These are phyloP conservation scores for Stomatorhinus walkeri DNA, from an alignment of 2,797 vertebrate genomes.

Conservation along the genomic window DNA sequence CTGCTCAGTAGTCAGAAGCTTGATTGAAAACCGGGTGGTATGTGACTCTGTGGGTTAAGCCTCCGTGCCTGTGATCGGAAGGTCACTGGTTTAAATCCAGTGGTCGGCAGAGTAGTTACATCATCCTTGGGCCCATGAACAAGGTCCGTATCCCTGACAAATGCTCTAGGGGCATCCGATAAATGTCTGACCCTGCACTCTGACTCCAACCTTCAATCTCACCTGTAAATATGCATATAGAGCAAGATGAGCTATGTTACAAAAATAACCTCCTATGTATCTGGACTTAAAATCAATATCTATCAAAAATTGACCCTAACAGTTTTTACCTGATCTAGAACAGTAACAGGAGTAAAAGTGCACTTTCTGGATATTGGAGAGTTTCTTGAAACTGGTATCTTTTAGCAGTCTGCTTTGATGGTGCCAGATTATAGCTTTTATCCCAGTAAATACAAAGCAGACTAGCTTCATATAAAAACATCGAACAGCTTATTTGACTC, in stretches of 20 bases:
- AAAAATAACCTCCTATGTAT: not conserved
- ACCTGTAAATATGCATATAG: not conserved
- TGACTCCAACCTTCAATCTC: not conserved
- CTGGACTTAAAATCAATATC: not conserved
- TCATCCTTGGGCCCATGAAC: not conserved
- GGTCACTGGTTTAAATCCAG: not conserved
- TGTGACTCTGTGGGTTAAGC: not conserved
- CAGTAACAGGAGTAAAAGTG: not conserved
- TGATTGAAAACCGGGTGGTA: not conserved
- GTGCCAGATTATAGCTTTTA: not conserved
- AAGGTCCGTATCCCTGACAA: not conserved
- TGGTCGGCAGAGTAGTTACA: not conserved
- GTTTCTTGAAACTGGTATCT: not conserved
- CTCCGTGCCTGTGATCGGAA: not conserved
- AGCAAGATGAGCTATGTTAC: not conserved
- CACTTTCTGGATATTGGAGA: not conserved
- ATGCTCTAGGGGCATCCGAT: not conserved
- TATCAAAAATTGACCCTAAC: not conserved
- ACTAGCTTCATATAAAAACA: slow-evolving; percentile 10
- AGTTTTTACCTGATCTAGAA: not conserved
- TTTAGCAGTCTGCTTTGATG: not conserved
- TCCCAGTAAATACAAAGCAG: not conserved
- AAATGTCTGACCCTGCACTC: not conserved
- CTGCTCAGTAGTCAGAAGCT: not conserved
- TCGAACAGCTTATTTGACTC: slow-evolving; percentile 32